Evolutionary conservation across 2,888 invertebrate genomes (phyloP), one percentile per base, ranked within the genome.

Genomic region (Ctenicera cuprea): DNA sequence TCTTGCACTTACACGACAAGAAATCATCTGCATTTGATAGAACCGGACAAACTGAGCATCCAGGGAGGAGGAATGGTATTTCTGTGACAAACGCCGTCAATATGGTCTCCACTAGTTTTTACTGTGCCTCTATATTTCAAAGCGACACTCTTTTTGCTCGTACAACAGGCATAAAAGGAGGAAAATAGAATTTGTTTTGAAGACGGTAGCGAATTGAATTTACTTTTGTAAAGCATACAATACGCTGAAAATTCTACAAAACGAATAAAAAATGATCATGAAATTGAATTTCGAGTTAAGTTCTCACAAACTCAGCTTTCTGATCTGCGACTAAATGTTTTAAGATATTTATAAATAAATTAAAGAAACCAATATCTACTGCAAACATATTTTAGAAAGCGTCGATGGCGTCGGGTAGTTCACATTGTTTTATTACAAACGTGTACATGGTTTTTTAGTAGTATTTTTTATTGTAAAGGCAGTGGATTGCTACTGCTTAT

Each of bases 21-120:
- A 68, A 59, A 59, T 30, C 68, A 52, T 68, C 68, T 68, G 68
- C 41, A 68, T 59, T 22, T 68, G 68, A 68, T 54, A 18, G 48
- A 45, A 43, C 30, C 14, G 54, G 54, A 54, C 54, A 54, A 54
- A 54, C 30, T 54, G 33, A 54, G 14, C 54, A 59, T 68, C 26
- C 38, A 45, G 33, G 54, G 54, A 16, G 54, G 61, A 61, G 41
- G 18, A 61, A 12, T 61, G 20, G 30, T n/a, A 38, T 61, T 61
- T 18, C 37, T 16, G 38, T 9, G 37, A 61, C 61, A 30, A 54
- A 14, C 26, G 54, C 8, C 30, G 22, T 54, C 54, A 30, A 54
- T 54, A 54, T 54, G 3, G 22, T 22, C 50, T 22, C 30, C n/a
- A 30, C 8, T 12, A 54, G 14, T 54, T 54, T 54, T 54, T 54